phyloP scores from a whole-genome alignment of 2,888 invertebrate species.

The Drosophila melanosoma region DNA sequence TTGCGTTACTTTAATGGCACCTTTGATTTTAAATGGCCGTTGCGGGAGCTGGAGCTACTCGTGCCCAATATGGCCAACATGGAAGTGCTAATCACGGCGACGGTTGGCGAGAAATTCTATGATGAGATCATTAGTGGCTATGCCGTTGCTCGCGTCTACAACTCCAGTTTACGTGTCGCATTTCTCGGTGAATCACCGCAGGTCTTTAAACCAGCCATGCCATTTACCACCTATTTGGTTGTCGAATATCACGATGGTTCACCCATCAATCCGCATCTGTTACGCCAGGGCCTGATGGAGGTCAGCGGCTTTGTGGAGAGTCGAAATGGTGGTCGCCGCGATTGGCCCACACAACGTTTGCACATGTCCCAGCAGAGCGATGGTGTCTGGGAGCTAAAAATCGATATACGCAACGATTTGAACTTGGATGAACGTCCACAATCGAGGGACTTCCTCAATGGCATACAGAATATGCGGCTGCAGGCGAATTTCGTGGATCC shows the following conservation, averaged over 20 bases:
- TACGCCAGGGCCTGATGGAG: conserved; percentile 88
- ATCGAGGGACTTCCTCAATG: conserved; percentile 88
- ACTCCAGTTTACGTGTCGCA: conserved; percentile 92
- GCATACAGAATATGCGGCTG: conserved; percentile 89
- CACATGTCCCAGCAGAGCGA: conserved; percentile 88
- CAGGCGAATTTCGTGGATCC: conserved; percentile 86
- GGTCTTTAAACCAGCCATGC: conserved; percentile 98
- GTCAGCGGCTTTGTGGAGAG: conserved; percentile 88
- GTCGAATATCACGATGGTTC: conserved; percentile 97
- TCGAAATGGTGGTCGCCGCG: conserved; percentile 88
- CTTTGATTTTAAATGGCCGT: conserved; percentile 94
- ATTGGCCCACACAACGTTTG: conserved; percentile 87
- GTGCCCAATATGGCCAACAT: conserved; percentile 87
- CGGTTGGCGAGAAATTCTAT: conserved; percentile 94
- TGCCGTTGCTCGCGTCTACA: conserved; percentile 94
- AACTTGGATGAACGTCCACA: conserved; percentile 87
- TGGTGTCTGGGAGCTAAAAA: conserved; percentile 93
- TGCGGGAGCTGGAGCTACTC: conserved; percentile 88
- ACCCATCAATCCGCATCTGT: conserved; percentile 88
- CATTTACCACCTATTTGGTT: conserved; percentile 93
- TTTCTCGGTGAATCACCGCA: conserved; percentile 96
- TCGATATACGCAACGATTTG: conserved; percentile 89
- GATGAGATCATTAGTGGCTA: conserved; percentile 93
- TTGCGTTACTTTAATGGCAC: conserved; percentile 94
- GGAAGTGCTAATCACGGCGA: conserved; percentile 93